These are phyloP conservation scores for Apodemia hepburni DNA, from an alignment of 2,888 invertebrate species.

Conservation along the genomic window DNA sequence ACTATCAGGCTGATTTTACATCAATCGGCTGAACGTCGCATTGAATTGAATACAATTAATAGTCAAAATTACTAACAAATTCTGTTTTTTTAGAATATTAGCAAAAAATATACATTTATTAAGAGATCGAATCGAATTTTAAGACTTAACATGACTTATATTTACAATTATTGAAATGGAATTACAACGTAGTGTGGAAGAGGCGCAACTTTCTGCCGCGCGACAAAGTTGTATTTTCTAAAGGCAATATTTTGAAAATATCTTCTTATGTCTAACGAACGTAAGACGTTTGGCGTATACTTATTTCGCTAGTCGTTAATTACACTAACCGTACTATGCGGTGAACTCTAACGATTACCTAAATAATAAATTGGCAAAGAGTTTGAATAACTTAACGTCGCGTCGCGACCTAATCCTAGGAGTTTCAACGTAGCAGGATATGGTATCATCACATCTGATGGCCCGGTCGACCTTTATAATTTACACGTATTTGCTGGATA, in stretches of 20 bases:
- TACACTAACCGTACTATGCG: conserved; percentile 78
- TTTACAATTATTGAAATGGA: conserved; percentile 79
- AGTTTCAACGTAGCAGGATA: conserved; percentile 84
- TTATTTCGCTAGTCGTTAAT: conserved; percentile 76
- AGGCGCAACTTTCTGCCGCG: conserved; percentile 49
- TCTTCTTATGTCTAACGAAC: conserved; percentile 73
- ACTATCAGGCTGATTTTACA: conserved; percentile 35
- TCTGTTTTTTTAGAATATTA: conserved; percentile 45
- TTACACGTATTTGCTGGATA: conserved; percentile 98
- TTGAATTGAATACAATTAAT: conserved; percentile 19
- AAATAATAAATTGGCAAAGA: conserved; percentile 80
- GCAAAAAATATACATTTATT: conserved; percentile 78
- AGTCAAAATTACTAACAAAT: conserved; percentile 36
- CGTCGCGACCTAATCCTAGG: conserved; percentile 73
- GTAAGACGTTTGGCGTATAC: conserved; percentile 81
- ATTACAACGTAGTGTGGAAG: conserved; percentile 74
- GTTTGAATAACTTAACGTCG: conserved; percentile 79
- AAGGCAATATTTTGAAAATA: conserved; percentile 79
- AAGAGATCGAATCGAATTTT: conserved; percentile 78
- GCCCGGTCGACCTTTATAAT: conserved; percentile 55
- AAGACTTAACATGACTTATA: conserved; percentile 76
- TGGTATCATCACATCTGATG: conserved; percentile 86
- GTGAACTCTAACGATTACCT: conserved; percentile 75
- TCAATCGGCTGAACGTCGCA: conserved; percentile 24
- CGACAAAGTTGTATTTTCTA: conserved; percentile 61